Conservation (phyloP, 2,113 vertebrate genomes). For the Anser cygnoides region DNA sequence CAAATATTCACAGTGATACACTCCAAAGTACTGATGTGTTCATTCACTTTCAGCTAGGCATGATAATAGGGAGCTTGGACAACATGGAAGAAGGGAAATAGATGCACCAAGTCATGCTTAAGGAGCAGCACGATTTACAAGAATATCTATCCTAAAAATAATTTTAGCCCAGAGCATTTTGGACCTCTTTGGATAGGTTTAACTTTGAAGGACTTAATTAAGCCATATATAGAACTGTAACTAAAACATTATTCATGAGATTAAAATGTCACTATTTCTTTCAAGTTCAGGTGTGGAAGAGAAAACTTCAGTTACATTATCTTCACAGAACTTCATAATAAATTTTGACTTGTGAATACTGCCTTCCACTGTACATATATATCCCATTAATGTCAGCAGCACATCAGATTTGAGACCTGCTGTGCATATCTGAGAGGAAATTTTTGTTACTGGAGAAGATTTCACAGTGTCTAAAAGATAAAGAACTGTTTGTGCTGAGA, state of each 20-base stretch:
- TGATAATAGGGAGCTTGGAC: neutral
- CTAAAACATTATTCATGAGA: neutral
- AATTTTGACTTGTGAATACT: neutral
- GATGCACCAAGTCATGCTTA: neutral
- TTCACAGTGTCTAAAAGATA: neutral
- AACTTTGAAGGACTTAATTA: neutral
- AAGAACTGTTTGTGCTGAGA: slow-evolving; percentile 5
- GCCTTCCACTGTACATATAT: neutral
- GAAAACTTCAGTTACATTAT: neutral
- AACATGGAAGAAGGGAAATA: neutral
- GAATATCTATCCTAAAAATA: neutral
- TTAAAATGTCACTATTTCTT: neutral
- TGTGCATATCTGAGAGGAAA: neutral
- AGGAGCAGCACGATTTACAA: neutral
- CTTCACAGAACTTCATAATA: neutral
- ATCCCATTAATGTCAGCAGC: neutral
- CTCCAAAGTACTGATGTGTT: neutral
- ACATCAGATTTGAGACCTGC: neutral
- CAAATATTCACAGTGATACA: neutral
- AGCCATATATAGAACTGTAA: neutral
- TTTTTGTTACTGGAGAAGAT: neutral
- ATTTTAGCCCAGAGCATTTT: neutral
- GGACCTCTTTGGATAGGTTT: neutral
- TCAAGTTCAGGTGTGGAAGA: neutral
- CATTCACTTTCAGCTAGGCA: neutral